Percentiles rank a stretch among this genome's conserved stretches.
Evolutionary conservation across 2,113 vertebrate species (phyloP).

Genomic region (Brienomyrus brachyistius): DNA sequence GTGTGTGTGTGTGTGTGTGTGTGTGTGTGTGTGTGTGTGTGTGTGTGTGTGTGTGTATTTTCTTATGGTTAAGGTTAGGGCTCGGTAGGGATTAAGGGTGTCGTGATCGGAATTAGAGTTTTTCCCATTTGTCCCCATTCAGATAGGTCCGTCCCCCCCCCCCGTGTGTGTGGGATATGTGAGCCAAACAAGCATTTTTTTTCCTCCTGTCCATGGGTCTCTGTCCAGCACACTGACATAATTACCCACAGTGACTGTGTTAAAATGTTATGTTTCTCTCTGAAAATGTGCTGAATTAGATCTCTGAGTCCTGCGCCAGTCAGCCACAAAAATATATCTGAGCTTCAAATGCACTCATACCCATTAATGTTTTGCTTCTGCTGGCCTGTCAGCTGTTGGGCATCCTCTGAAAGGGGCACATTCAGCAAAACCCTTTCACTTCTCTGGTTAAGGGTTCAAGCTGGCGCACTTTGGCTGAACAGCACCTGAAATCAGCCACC

Average conservation of each 20-base stretch:
- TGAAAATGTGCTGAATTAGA: neutral
- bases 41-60: neutral
- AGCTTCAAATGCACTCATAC: neutral
- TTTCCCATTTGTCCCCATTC: too few relatives aligned
- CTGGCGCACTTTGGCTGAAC: neutral
- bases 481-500: neutral
- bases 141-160: too few relatives aligned
- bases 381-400: neutral
- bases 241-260: slow-evolving; percentile 15
- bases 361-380: neutral
- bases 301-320: neutral
- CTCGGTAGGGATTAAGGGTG: too few relatives aligned
- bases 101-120: too few relatives aligned
- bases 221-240: slow-evolving; percentile 33
- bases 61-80: too few relatives aligned
- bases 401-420: neutral
- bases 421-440: neutral
- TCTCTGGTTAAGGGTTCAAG: neutral
- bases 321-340: neutral
- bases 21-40: neutral
- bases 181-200: neutral
- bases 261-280: slow-evolving; percentile 14
- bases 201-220: slow-evolving; percentile 33
- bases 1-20: neutral
- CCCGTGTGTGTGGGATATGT: neutral